Percentiles rank a stretch among this genome's conserved stretches.
Evolutionary conservation across 2,888 invertebrate genomes (phyloP).

Genomic region (Synergus itoensis): DNA sequence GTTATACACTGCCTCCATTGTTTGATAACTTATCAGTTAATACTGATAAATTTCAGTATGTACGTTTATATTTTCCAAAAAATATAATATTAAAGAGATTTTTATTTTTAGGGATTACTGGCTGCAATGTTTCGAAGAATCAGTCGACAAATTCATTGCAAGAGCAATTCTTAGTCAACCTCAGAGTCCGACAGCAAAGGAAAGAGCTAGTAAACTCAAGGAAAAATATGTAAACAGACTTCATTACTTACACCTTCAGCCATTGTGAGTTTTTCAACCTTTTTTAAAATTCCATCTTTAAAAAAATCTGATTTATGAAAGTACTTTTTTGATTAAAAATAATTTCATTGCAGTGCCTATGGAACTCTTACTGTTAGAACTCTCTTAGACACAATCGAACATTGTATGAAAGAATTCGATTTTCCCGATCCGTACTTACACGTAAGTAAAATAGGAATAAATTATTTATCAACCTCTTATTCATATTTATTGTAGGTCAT

Average conservation of each 20-base stretch:
- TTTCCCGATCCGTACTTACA: constrained; percentile 91
- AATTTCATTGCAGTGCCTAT: constrained; percentile 80
- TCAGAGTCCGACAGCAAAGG: constrained; percentile 86
- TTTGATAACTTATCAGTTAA: background rate
- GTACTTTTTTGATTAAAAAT: background rate
- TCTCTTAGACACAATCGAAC: constrained; percentile 94
- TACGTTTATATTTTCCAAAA: constrained; percentile 17
- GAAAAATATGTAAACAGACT: constrained; percentile 90
- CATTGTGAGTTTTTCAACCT: constrained; percentile 82
- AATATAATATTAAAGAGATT: constrained; percentile 19
- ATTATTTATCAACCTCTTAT: constrained; percentile 35
- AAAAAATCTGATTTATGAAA: background rate
- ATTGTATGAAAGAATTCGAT: constrained; percentile 92
- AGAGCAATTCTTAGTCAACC: constrained; percentile 90
- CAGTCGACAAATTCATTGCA: constrained; percentile 90
- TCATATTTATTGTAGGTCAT: constrained; percentile 36
- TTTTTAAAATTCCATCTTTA: background rate
- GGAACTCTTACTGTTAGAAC: constrained; percentile 93
- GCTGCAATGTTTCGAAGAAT: constrained; percentile 93
- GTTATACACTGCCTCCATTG: background rate
- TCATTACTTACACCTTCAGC: constrained; percentile 87
- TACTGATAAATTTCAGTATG: background rate
- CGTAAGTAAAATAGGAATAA: constrained; percentile 74
- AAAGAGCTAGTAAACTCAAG: constrained; percentile 90
- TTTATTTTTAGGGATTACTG: constrained; percentile 84